phyloP scores from a whole-genome alignment of 2,888 invertebrate species.

The Limnephilus lunatus region DNA sequence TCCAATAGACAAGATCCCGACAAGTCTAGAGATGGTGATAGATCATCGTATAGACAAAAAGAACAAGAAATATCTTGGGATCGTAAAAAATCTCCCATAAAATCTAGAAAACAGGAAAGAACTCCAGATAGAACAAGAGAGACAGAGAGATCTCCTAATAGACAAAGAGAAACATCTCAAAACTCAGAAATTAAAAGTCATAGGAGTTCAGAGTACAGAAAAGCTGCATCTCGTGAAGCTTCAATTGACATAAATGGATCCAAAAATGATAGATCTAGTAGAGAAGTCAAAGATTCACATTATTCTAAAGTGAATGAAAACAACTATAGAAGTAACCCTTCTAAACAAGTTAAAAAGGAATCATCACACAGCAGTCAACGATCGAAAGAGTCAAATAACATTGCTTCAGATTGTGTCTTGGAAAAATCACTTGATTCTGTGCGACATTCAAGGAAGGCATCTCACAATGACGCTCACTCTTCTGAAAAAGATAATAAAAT shows the following conservation, averaged over 20 bases:
- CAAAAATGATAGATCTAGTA: conserved; percentile 42
- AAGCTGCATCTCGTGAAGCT: not conserved
- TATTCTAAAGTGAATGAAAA: not conserved
- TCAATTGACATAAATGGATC: conserved; percentile 42
- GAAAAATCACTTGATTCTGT: not conserved
- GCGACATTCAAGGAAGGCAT: not conserved
- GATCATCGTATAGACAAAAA: conserved; percentile 9
- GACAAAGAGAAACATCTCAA: not conserved
- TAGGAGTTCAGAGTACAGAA: not conserved
- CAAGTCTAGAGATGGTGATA: conserved; percentile 6
- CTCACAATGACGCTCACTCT: conserved; percentile 36
- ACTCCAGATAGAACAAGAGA: conserved; percentile 13
- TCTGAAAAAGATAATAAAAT: conserved; percentile 62
- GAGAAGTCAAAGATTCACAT: conserved; percentile 27
- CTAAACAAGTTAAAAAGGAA: conserved; percentile 15
- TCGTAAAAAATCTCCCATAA: conserved; percentile 33
- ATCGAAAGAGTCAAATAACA: not conserved
- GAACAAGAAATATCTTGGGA: conserved; percentile 22
- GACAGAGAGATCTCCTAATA: not conserved
- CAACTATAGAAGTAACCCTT: not conserved
- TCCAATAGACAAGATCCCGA: too few species aligned
- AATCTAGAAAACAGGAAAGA: conserved; percentile 25
- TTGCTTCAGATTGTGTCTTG: not conserved
- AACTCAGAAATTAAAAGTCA: not conserved
- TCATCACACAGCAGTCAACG: not conserved